These are phyloP conservation scores for Blastomussa wellsi DNA, from an alignment of 92 coral and sea anemone species.

Conservation along the genomic window DNA sequence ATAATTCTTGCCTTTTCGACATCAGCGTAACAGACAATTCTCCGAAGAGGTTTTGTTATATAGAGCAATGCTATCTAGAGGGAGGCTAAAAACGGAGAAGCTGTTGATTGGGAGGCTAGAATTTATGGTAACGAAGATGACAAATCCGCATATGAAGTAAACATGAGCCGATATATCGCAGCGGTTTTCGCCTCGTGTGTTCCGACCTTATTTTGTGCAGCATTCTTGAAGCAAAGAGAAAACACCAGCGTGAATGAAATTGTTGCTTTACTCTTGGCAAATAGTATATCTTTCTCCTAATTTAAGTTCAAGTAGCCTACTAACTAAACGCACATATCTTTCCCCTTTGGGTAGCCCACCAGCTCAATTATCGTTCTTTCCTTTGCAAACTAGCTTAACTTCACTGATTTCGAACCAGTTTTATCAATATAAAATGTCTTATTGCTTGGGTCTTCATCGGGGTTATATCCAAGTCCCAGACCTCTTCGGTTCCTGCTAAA, in stretches of 20 bases:
- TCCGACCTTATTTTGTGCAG: neutral
- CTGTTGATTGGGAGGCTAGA: neutral
- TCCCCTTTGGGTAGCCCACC: neutral
- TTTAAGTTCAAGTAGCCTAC: neutral
- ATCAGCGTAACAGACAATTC: no score
- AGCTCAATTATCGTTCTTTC: neutral
- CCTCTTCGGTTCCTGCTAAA: conserved; percentile 67
- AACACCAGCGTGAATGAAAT: neutral
- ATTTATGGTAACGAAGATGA: neutral
- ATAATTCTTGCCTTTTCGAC: no score
- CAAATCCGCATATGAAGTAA: neutral
- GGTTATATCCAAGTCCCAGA: conserved; percentile 76
- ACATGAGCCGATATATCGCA: no score
- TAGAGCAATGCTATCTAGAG: no score
- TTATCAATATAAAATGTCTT: conserved; percentile 77
- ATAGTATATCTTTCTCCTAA: neutral
- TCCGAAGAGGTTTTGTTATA: no score
- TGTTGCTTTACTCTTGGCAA: neutral
- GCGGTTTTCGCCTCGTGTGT: no score
- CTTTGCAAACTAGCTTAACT: conserved; percentile 14
- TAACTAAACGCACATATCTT: neutral
- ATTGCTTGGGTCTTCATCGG: conserved; percentile 67
- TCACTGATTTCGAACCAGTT: conserved; percentile 55
- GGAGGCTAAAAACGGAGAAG: no score
- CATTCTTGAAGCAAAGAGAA: no score